Evolutionary conservation across 2,888 invertebrate genomes (phyloP).

Genomic region (Helleia helle): DNA sequence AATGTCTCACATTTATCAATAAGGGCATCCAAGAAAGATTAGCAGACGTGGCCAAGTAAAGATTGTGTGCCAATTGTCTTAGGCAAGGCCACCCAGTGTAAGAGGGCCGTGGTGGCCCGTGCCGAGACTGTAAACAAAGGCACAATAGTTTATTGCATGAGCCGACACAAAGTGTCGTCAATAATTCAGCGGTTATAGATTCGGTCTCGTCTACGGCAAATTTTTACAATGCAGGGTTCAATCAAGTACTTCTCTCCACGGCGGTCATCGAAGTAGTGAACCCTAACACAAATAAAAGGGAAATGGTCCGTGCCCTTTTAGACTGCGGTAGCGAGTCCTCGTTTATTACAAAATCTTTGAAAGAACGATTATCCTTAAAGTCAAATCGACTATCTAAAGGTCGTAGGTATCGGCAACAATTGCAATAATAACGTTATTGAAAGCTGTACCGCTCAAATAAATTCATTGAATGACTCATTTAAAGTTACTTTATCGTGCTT

Average conservation of each 20-base stretch:
- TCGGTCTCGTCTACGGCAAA: neutral
- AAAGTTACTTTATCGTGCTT: neutral
- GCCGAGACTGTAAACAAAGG: constrained; percentile 22
- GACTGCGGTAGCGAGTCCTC: constrained; percentile 15
- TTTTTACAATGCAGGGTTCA: neutral
- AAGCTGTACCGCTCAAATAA: neutral
- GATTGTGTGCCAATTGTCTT: constrained; percentile 22
- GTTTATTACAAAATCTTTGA: constrained; percentile 17
- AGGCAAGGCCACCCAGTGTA: constrained; percentile 18
- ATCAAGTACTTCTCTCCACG: constrained; percentile 17
- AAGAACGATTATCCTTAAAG: constrained; percentile 14
- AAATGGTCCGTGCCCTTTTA: constrained; percentile 12
- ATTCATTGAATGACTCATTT: neutral
- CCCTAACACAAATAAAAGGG: constrained; percentile 12
- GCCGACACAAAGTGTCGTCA: neutral
- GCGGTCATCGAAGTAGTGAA: constrained; percentile 20
- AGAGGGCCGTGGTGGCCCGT: constrained; percentile 24
- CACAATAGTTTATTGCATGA: constrained; percentile 9
- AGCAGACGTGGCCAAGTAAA: constrained; percentile 13
- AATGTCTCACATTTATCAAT: constrained; percentile 16
- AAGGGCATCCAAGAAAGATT: neutral
- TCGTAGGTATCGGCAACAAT: constrained; percentile 12
- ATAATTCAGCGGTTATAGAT: neutral
- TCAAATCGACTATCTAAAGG: constrained; percentile 15
- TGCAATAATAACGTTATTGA: neutral